Evolutionary conservation across 2,113 vertebrate species (phyloP).

Genomic region (rat (Rattus norvegicus)): DNA sequence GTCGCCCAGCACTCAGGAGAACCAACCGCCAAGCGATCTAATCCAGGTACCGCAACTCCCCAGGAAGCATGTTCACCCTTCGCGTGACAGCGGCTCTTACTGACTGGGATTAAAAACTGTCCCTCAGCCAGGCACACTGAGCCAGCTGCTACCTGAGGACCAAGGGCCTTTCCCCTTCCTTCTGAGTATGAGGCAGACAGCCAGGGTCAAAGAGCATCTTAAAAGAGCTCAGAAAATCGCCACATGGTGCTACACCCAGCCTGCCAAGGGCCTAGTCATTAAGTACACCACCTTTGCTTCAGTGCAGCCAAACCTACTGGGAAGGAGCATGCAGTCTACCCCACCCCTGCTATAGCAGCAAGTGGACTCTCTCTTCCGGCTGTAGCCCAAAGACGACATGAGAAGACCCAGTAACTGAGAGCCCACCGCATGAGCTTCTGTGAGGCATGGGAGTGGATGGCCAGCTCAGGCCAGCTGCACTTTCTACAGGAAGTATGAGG

Average conservation of each 20-base stretch:
- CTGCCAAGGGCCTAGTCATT: not conserved
- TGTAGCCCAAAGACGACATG: not conserved
- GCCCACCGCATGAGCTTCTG: accelerated
- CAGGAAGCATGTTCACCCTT: not conserved
- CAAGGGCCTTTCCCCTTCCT: not conserved
- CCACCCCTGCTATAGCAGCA: accelerated
- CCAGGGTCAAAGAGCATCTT: not conserved
- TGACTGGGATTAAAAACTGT: not conserved
- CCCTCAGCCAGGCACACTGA: not conserved
- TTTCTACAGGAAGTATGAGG: not conserved
- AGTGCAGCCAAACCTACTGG: accelerated
- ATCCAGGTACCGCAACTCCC: not conserved
- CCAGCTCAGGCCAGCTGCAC: no score
- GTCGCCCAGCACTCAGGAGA: not conserved
- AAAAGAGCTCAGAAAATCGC: not conserved
- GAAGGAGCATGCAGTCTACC: accelerated
- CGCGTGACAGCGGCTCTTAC: no score
- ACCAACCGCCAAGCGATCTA: accelerated
- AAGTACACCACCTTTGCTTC: not conserved
- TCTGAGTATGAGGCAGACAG: no score
- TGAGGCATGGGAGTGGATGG: not conserved
- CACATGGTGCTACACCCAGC: no score
- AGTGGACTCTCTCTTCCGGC: not conserved
- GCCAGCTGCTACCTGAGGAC: not conserved
- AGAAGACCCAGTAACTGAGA: no score